Conservation (phyloP, 2,888 invertebrate genomes). For the Eumerus sabulonum region DNA sequence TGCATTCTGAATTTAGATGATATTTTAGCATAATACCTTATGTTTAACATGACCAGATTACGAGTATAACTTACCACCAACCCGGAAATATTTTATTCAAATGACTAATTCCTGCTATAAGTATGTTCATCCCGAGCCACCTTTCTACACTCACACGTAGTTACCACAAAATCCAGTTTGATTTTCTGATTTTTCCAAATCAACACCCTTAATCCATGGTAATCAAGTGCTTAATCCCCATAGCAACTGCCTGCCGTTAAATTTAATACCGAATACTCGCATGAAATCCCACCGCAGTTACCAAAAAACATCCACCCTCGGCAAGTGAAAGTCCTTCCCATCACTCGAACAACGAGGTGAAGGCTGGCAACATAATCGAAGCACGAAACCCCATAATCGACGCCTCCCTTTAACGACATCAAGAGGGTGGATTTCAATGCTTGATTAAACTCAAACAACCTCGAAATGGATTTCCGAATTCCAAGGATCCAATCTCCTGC, state of each 20-base stretch:
- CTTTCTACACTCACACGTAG: not conserved
- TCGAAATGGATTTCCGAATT: conserved; percentile 55
- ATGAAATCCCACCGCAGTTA: conserved; percentile 40
- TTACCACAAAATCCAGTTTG: conserved; percentile 45
- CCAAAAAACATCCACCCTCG: conserved; percentile 31
- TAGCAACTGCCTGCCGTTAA: conserved; percentile 66
- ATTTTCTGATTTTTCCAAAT: conserved; percentile 70
- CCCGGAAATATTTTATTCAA: too few relatives aligned
- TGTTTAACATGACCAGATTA: too few relatives aligned
- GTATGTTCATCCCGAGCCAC: not conserved
- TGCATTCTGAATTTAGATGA: too few relatives aligned
- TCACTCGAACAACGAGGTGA: conserved; percentile 35
- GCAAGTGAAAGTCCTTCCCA: not conserved
- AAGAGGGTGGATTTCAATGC: conserved; percentile 57
- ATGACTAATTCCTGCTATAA: too few relatives aligned
- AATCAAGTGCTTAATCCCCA: conserved; percentile 71
- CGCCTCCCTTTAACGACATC: conserved; percentile 56
- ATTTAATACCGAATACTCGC: conserved; percentile 45
- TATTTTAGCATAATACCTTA: too few relatives aligned
- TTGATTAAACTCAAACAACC: conserved; percentile 66
- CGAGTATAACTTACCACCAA: too few relatives aligned
- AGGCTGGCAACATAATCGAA: conserved; percentile 51
- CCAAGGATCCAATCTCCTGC: conserved; percentile 36
- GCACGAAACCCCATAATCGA: conserved; percentile 59
- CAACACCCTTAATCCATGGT: conserved; percentile 70